These are phyloP conservation scores for Megamerina dolium DNA, from an alignment of 2,888 invertebrate species.

Conservation along the genomic window DNA sequence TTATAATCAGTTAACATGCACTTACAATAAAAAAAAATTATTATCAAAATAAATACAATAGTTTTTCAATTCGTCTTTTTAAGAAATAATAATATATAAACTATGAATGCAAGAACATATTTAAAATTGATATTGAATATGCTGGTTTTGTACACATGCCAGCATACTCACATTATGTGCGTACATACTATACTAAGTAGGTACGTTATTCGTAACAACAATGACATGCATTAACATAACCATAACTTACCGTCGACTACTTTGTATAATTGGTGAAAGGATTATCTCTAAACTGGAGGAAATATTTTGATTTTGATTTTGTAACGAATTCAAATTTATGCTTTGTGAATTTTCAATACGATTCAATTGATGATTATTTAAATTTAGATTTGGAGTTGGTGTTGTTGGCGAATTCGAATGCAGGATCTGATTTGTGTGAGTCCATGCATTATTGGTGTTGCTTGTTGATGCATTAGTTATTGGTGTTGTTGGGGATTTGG, in stretches of 20 bases:
- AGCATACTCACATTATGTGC: too few species aligned
- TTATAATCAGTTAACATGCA: too few species aligned
- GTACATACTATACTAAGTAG: too few species aligned
- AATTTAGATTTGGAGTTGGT: constrained; percentile 21
- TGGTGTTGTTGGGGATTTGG: constrained; percentile 25
- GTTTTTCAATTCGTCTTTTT: too few species aligned
- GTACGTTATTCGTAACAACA: too few species aligned
- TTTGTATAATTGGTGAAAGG: constrained; percentile 52
- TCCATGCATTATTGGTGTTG: constrained; percentile 23
- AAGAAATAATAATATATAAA: too few species aligned
- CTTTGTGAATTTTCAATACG: constrained; percentile 23
- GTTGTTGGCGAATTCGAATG: constrained; percentile 12
- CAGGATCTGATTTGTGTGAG: constrained; percentile 17
- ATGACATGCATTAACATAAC: too few species aligned
- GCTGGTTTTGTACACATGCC: too few species aligned
- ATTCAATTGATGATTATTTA: constrained; percentile 15
- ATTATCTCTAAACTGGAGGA: constrained; percentile 51
- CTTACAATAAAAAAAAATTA: too few species aligned
- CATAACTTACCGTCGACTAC: constrained; percentile 51
- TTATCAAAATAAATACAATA: too few species aligned
- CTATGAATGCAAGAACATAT: too few species aligned
- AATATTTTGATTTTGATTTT: constrained; percentile 46
- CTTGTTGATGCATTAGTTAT: constrained; percentile 17
- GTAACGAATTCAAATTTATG: constrained; percentile 28
- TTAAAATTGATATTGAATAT: too few species aligned